These are phyloP conservation scores for Hyperopisus bebe DNA, from an alignment of 2,113 vertebrate genomes.

Conservation along the genomic window DNA sequence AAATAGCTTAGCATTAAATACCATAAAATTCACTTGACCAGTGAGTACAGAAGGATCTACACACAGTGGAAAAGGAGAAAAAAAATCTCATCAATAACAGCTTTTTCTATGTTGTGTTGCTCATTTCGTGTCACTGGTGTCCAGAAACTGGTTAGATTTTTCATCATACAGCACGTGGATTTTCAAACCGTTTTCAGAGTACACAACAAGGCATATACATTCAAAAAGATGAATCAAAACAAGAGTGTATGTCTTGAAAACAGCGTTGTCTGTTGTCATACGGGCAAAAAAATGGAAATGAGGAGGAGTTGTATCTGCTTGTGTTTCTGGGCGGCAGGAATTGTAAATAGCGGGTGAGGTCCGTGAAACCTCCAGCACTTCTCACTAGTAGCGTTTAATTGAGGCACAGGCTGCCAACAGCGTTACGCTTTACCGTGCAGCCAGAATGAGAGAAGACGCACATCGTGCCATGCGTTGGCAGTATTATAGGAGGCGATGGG, in stretches of 20 bases:
- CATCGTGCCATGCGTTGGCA: not conserved
- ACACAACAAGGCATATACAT: not conserved
- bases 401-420: not conserved
- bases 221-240: not conserved
- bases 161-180: conserved; percentile 28
- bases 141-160: conserved; percentile 36
- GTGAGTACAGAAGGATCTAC: conserved; percentile 49
- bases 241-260: not conserved
- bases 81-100: conserved; percentile 33
- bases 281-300: not conserved
- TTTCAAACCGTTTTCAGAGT: conserved; percentile 11
- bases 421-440: not conserved
- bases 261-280: not conserved
- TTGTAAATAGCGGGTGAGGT: conserved; percentile 54
- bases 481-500: not conserved
- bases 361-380: conserved; percentile 24
- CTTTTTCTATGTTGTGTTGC: conserved; percentile 33
- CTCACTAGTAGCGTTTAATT: not conserved
- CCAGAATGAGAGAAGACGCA: not conserved
- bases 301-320: not conserved
- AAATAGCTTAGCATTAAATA: conserved; percentile 70
- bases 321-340: conserved; percentile 31
- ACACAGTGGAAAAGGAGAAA: conserved; percentile 43
- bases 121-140: conserved; percentile 32
- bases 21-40: conserved; percentile 74